Evolutionary conservation across 1,140 invertebrate genomes (phyloP).

Genomic region (Ooceraea biroi): DNA sequence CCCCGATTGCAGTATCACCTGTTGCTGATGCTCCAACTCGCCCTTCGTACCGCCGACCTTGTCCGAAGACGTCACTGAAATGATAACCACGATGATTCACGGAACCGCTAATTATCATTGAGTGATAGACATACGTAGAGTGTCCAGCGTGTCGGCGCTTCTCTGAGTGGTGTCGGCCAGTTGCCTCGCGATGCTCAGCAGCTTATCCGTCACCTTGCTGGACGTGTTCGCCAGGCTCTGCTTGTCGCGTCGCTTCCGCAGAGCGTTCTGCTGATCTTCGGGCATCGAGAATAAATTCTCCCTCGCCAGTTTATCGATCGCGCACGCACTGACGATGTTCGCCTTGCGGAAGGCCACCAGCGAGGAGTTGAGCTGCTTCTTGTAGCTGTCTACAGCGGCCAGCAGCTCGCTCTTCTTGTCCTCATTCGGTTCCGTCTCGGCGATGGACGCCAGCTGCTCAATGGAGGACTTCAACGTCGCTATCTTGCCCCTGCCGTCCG

Average conservation of each 20-base stretch:
- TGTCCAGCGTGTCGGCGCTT: constrained; percentile 94
- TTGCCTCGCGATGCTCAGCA: constrained; percentile 93
- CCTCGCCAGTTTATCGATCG: constrained; percentile 91
- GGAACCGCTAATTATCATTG: constrained; percentile 2
- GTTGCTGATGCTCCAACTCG: constrained; percentile 94
- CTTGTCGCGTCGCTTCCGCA: constrained; percentile 89
- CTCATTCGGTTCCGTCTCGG: constrained; percentile 88
- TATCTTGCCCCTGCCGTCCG: constrained; percentile 90
- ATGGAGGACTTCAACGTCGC: constrained; percentile 89
- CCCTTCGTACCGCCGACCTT: constrained; percentile 91
- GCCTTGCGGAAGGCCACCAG: constrained; percentile 92
- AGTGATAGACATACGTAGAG: constrained; percentile 88
- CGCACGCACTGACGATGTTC: constrained; percentile 90
- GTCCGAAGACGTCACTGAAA: constrained; percentile 85
- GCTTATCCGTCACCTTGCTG: constrained; percentile 92
- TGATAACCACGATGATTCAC: constrained; percentile 38
- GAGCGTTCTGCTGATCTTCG: constrained; percentile 87
- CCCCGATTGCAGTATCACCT: constrained; percentile 94
- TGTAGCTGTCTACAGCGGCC: constrained; percentile 89
- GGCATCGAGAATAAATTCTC: constrained; percentile 89
- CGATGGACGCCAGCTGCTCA: constrained; percentile 89
- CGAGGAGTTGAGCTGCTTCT: constrained; percentile 90
- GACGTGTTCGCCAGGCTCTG: constrained; percentile 89
- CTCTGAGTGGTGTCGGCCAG: constrained; percentile 94
- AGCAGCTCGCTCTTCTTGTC: constrained; percentile 88